Evolutionary conservation across 1,140 invertebrate species (phyloP).

Genomic region (Nephila pilipes): DNA sequence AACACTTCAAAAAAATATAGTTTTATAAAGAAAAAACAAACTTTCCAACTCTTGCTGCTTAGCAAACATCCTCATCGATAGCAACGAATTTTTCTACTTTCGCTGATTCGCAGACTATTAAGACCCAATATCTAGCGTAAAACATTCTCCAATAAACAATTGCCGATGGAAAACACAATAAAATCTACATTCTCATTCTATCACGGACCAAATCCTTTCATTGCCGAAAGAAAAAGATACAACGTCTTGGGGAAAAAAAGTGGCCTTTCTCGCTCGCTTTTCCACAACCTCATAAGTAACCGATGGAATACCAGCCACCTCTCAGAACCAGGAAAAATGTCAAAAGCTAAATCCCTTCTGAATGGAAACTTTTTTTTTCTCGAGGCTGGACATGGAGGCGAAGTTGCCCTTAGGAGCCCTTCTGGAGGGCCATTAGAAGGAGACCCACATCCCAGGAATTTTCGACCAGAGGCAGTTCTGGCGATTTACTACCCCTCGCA

Average conservation of each 20-base stretch:
- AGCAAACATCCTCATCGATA: no score
- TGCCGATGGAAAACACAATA: no score
- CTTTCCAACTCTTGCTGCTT: no score
- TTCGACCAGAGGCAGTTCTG: constrained; percentile 65
- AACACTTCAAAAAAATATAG: no score
- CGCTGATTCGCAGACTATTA: no score
- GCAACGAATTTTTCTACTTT: no score
- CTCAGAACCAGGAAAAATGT: background rate
- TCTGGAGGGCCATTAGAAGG: constrained; percentile 58
- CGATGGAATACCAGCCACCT: background rate
- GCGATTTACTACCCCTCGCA: constrained; percentile 69
- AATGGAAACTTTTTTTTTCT: background rate
- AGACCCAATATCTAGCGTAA: no score
- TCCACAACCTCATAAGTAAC: background rate
- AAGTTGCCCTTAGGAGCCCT: background rate
- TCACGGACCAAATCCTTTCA: no score
- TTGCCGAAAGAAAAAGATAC: no score
- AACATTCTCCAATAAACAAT: no score
- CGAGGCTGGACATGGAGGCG: background rate
- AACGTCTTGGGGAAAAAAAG: background rate
- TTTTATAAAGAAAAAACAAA: no score
- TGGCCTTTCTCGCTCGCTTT: background rate
- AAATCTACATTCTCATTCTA: no score
- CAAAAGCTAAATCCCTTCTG: constrained; percentile 3
- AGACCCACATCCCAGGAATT: constrained; percentile 9